Percentiles rank a stretch among this genome's conserved stretches.
Evolutionary conservation across 2,888 invertebrate genomes (phyloP).

Genomic region (Hydroisotoma schaefferi): DNA sequence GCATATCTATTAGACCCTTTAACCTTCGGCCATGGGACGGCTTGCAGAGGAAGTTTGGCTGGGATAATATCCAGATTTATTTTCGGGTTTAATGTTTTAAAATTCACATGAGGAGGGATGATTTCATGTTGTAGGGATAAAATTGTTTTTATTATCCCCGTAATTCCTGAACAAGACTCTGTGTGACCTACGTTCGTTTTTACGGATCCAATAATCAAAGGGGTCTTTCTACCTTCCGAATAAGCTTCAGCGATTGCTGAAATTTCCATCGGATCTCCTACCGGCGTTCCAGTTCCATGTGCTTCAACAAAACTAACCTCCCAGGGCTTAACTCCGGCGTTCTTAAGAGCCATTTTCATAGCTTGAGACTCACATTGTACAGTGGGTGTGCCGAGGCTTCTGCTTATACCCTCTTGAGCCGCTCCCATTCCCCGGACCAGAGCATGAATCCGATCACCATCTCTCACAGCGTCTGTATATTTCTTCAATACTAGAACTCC

Average conservation of each 20-base stretch:
- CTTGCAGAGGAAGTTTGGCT: not conserved
- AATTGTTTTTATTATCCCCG: slow-evolving; percentile 1
- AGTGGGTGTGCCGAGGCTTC: slow-evolving; percentile 22
- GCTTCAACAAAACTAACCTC: slow-evolving; percentile 66
- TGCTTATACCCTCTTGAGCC: slow-evolving; percentile 21
- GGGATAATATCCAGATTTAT: not conserved
- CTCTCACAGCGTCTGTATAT: slow-evolving; percentile 19
- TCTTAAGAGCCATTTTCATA: slow-evolving; percentile 12
- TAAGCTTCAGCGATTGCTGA: slow-evolving; percentile 17
- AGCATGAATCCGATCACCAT: slow-evolving; percentile 20
- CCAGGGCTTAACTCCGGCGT: slow-evolving; percentile 72
- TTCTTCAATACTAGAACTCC: slow-evolving; percentile 21
- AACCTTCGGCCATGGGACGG: not conserved
- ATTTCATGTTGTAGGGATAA: not conserved
- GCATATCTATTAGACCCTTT: not conserved
- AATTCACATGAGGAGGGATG: not conserved
- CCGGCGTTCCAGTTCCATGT: slow-evolving; percentile 25
- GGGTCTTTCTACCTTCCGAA: not conserved
- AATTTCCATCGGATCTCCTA: slow-evolving; percentile 27
- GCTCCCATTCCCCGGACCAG: slow-evolving; percentile 20
- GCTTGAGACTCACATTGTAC: slow-evolving; percentile 15
- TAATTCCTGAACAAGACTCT: slow-evolving; percentile 4
- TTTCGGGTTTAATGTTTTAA: not conserved
- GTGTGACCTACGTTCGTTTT: slow-evolving; percentile 5
- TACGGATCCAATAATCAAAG: not conserved